Base-by-base conservation (phyloP, 2,888 invertebrate species). In the Plusia festucae region DNA sequence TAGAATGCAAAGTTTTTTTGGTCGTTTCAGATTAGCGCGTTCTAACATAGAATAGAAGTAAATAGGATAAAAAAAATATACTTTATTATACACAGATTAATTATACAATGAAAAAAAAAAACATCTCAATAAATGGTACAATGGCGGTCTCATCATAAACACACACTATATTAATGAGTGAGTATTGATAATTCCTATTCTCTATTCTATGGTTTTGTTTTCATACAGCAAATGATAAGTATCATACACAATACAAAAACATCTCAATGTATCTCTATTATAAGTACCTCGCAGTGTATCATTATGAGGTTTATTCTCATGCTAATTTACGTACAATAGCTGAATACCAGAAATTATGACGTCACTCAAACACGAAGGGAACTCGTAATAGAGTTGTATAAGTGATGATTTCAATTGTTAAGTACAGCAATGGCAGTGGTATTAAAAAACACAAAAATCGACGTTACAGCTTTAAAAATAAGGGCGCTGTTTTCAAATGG, bases 241-340 rank as follows among this genome's bases (percentile, higher is more conserved):
- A 40, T 40, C 40, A 40, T 40, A n/a, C n/a, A 40, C 40, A 40
- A 40, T n/a, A 40, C 15, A 5, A 40, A 34, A 40, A 15, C 40
- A 13, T 34, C 34, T 40, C n/a, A 40, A 40, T 40, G 40, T 40
- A 40, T n/a, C n/a, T n/a, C n/a, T n/a, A 40, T 40, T 40, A 40
- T 40, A 40, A n/a, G 40, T 40, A 6, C 40, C 20, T 20, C 18
- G 20, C 16, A 16, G 4, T 49, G 8, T 49, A 9, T 13, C 20
- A 49, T 49, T 18, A 49, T 18, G 18, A 49, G 20, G 18, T 46
- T 18, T 20, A 20, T 49, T 49, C 46, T 49, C 46, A 49, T 49
- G 46, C 46, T 20, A 49, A 49, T 49, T 18, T 18, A 18, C 46
- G 9, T 6, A 49, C 18, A 49, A 49, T 49, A 20, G 46, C 16